Evolutionary conservation across 2,888 invertebrate genomes (phyloP), one percentile per base, ranked within the genome.

Genomic region (Hypercompe scribonia): DNA sequence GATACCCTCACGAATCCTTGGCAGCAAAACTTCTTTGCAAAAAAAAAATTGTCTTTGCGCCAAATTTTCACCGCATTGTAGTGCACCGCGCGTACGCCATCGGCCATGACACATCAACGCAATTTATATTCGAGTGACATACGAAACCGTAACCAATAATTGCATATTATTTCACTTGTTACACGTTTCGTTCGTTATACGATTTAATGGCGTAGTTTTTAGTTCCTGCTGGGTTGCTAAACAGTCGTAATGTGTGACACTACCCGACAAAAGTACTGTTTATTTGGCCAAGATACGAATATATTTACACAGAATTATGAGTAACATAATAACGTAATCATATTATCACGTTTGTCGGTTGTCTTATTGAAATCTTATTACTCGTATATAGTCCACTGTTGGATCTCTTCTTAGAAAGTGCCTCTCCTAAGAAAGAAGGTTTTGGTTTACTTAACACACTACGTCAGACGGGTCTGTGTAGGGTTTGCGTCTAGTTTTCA

Each of bases 61-160:
- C 77, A 54, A 84, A 88, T 89, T 89, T 89, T 85, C 87, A 84
- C 87, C 77, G 80, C 81, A 84, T 87, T 87, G 80, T 64, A 74
- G 84, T 85, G 72, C 85, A 72, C n/a, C 2, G 72, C 85, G 86
- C 86, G 85, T 83, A 78, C 85, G 81, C 79, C 33, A 46, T 77
- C 90, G 91, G 88, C 91, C 91, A 86, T 92, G 91, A 90, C 89
- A 90, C 89, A 89, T 86, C 78, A 72, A 34, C 63, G 79, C 81
- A 86, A 39, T 91, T 91, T 84, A 87, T 86, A 92, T 91, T 88
- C 91, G 68, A 73, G 67, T 72, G 83, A 58, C 76, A 77, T 74
- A 73, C 77, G 82, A 77, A 77, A 77, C 81, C 68, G 81, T 81
- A 79, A 83, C 86, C 81, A 76, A 86, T 86, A 86, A 88, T 91